phyloP scores from a whole-genome alignment of 2,888 invertebrate species.

The Noctua pronuba region DNA sequence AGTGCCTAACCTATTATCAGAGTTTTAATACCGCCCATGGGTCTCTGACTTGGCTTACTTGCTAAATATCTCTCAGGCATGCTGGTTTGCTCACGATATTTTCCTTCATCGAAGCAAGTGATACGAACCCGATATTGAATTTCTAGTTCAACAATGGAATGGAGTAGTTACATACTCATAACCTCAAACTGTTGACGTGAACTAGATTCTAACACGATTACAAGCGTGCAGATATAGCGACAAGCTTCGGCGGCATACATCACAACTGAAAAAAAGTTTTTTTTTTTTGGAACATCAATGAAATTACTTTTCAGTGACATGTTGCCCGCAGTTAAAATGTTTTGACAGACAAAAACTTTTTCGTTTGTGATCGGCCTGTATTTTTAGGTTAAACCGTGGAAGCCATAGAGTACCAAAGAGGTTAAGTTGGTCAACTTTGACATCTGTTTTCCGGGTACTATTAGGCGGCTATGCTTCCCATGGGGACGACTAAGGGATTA shows the following conservation, averaged over 20 bases:
- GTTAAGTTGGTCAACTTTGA: conserved; percentile 43
- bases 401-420: conserved; percentile 24
- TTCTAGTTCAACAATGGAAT: not conserved
- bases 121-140: not conserved
- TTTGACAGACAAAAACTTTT: conserved; percentile 11
- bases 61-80: no score
- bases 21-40: no score
- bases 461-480: conserved; percentile 34
- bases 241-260: conserved; percentile 9
- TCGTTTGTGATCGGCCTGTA: conserved; percentile 5
- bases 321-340: conserved; percentile 19
- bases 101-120: no score
- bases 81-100: no score
- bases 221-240: conserved; percentile 18
- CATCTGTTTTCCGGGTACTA: conserved; percentile 43
- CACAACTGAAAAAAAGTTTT: conserved; percentile 14
- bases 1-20: no score
- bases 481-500: conserved; percentile 37
- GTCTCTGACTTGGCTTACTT: no score
- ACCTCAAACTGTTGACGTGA: conserved; percentile 26
- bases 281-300: conserved; percentile 36
- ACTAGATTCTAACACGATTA: conserved; percentile 33
- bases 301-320: conserved; percentile 52
- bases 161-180: conserved; percentile 16
- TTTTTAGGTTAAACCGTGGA: conserved; percentile 19